A percentile compares a stretch with the other conserved stretches of the same genome.
Conservation (phyloP, 2,113 vertebrate species). For the cat (Felis catus) region F.catus_Fca126_mat1.0 CM031425.1:6094501-6095000, state of each 20-base stretch:
- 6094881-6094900: not conserved
- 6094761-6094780: not conserved
- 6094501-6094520: not conserved
- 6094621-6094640: constrained; percentile 3
- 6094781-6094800: not conserved
- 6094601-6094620: not conserved
- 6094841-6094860: not conserved
- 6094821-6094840: not conserved
- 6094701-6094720: not conserved
- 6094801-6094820: not conserved
- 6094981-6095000: too few relatives aligned
- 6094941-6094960: not conserved
- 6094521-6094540: not conserved
- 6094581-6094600: not conserved
- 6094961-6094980: not conserved
- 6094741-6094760: not conserved
- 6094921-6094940: not conserved
- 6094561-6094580: constrained; percentile 32
- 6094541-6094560: not conserved
- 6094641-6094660: not conserved
- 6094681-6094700: not conserved
- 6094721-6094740: not conserved
- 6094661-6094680: not conserved
- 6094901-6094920: not conserved
- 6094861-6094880: not conserved